Conservation (phyloP, 2,113 vertebrate genomes). For the Heterochromis multidens region DNA sequence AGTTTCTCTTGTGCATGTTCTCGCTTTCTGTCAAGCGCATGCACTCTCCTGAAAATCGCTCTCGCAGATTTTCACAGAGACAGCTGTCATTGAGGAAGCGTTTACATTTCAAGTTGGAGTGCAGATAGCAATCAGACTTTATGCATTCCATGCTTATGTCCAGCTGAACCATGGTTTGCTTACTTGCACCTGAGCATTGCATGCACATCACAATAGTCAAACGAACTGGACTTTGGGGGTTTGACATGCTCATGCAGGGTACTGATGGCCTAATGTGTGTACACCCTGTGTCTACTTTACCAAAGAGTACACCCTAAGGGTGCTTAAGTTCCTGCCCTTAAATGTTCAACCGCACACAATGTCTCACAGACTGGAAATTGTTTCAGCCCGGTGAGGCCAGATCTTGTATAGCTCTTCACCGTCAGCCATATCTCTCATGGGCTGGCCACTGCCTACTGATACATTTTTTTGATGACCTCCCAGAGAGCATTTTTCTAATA, state of each 20-base stretch:
- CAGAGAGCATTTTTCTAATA: background rate
- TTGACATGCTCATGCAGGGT: background rate
- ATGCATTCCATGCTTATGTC: background rate
- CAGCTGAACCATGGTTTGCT: background rate
- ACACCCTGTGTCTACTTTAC: background rate
- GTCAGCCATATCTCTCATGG: background rate
- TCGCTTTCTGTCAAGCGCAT: background rate
- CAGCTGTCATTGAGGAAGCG: background rate
- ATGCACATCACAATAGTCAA: background rate
- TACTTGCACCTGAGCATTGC: background rate
- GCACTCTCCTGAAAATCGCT: background rate
- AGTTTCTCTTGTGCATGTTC: background rate
- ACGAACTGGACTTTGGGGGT: background rate
- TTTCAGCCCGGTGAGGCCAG: background rate
- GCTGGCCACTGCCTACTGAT: background rate
- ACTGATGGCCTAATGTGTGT: background rate
- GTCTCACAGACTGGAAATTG: fast-evolving
- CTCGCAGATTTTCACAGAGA: background rate
- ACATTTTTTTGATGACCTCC: background rate
- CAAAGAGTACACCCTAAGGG: background rate
- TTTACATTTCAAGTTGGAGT: background rate
- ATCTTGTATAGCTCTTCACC: background rate
- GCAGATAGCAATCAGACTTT: background rate
- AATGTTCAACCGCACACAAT: background rate
- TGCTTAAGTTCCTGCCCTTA: background rate